Evolutionary conservation across 1,140 invertebrate species (phyloP).

Genomic region (Micrasema longulum): DNA sequence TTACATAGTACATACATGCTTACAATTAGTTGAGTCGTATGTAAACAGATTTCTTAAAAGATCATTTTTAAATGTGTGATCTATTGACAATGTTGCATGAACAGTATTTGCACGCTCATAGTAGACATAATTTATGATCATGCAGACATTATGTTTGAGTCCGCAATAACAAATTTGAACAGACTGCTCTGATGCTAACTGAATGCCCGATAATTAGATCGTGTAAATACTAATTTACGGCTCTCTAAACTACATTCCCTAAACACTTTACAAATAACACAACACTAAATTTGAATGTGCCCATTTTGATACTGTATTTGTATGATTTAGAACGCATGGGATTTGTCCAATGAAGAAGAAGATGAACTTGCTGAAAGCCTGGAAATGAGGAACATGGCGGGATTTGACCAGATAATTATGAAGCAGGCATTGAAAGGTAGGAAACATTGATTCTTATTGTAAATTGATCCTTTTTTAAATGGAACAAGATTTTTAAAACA

Average conservation of each 20-base stretch:
- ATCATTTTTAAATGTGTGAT: background rate
- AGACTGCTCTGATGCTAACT: constrained; percentile 9
- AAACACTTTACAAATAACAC: background rate
- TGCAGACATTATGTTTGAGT: background rate
- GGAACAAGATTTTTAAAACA: too few relatives aligned
- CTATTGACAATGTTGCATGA: too few relatives aligned
- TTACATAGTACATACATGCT: too few relatives aligned
- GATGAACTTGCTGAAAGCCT: constrained; percentile 60
- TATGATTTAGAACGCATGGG: constrained; percentile 72
- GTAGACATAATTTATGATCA: too few relatives aligned
- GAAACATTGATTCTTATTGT: too few relatives aligned
- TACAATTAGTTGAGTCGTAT: too few relatives aligned
- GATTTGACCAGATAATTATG: constrained; percentile 70
- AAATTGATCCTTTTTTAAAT: too few relatives aligned
- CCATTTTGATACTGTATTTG: too few relatives aligned
- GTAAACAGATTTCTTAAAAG: background rate
- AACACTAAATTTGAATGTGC: too few relatives aligned
- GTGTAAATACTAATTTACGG: background rate
- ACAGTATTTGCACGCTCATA: too few relatives aligned
- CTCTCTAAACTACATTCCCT: background rate
- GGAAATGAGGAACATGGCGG: constrained; percentile 69
- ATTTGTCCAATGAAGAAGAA: constrained; percentile 61
- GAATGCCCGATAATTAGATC: background rate
- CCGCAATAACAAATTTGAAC: background rate
- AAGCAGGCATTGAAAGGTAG: constrained; percentile 61